Percentiles rank a stretch among this genome's conserved stretches.
phyloP scores from a whole-genome alignment of 64 coral and sea anemone genomes.

The Pachyseris speciosa region DNA sequence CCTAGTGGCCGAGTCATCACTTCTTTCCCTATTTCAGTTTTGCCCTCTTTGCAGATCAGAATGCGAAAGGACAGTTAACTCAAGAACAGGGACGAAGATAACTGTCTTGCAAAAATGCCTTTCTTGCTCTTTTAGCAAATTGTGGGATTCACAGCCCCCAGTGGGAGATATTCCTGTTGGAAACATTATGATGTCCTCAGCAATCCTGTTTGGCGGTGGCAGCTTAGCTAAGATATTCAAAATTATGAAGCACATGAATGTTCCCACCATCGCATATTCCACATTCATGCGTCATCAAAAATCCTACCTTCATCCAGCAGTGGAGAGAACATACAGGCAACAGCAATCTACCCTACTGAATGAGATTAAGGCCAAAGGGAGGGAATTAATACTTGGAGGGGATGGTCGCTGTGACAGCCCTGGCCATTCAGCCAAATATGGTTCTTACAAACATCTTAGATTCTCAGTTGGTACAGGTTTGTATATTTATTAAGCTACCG shows the following conservation, averaged over 20 bases:
- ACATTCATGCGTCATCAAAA: constrained; percentile 49
- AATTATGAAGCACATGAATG: constrained; percentile 52
- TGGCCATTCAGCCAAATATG: constrained; percentile 14
- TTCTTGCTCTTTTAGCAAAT: neutral
- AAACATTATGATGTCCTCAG: constrained; percentile 29
- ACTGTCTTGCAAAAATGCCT: constrained; percentile 25
- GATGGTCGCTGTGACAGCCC: constrained; percentile 40
- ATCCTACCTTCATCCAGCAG: constrained; percentile 29
- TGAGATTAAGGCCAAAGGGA: constrained; percentile 18
- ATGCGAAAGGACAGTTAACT: neutral
- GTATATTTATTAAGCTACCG: neutral
- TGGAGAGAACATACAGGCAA: constrained; percentile 4
- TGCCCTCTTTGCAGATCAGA: neutral
- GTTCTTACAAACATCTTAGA: constrained; percentile 7
- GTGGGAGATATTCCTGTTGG: constrained; percentile 31
- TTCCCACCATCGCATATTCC: constrained; percentile 19
- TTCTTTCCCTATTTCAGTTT: neutral
- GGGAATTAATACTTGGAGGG: constrained; percentile 6
- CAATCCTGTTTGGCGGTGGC: constrained; percentile 40
- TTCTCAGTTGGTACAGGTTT: constrained; percentile 19
- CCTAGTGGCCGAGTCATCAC: constrained; percentile 7
- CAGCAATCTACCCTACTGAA: constrained; percentile 1
- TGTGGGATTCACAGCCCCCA: constrained; percentile 29
- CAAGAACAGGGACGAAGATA: constrained; percentile 2
- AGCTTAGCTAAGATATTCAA: constrained; percentile 45